A percentile compares a stretch with the other conserved stretches of the same genome.
These are phyloP conservation scores for Eupristina koningsbergeri DNA, from an alignment of 1,140 invertebrate species.

Conservation along the genomic window DNA sequence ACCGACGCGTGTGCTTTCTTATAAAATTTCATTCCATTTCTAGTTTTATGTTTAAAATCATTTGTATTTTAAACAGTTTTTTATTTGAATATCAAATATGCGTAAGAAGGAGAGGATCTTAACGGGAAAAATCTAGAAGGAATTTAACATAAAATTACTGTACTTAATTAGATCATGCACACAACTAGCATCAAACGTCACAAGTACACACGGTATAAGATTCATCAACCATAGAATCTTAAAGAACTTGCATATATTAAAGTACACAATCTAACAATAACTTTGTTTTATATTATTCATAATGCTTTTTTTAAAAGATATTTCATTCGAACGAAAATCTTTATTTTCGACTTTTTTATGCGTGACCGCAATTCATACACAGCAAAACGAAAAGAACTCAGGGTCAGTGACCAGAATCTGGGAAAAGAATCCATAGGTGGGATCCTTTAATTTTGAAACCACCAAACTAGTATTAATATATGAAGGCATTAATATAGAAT, in stretches of 20 bases:
- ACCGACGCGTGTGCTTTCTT: not conserved
- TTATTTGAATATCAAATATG: too few relatives aligned
- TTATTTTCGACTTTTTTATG: not conserved
- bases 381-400: not conserved
- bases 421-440: not conserved
- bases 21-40: not conserved
- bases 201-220: not conserved
- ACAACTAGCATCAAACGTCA: not conserved
- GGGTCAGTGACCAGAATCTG: conserved; percentile 2
- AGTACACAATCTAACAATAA: not conserved
- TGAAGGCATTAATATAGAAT: not conserved
- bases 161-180: not conserved
- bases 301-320: too few relatives aligned
- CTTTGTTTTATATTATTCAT: too few relatives aligned
- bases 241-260: not conserved
- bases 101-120: not conserved
- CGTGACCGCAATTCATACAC: not conserved
- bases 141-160: not conserved
- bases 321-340: not conserved
- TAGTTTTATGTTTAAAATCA: not conserved
- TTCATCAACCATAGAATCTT: not conserved
- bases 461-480: not conserved
- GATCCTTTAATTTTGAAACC: not conserved
- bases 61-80: not conserved
- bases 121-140: not conserved